Percentiles rank a stretch among this genome's conserved stretches.
Conservation (phyloP, 1,140 invertebrate species). For the Telenomus remus region DNA sequence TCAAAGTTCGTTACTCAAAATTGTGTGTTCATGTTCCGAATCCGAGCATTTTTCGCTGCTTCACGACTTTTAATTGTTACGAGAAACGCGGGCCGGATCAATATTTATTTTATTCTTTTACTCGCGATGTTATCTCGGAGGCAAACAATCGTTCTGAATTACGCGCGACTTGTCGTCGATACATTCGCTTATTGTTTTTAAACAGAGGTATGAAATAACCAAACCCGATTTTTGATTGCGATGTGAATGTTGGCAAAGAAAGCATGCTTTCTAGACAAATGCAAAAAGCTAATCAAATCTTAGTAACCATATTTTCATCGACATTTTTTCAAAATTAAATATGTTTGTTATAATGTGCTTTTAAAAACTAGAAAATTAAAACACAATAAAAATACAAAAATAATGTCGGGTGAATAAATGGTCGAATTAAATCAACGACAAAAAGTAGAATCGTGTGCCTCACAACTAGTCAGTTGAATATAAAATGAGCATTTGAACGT, state of each 20-base stretch:
- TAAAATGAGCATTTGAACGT: background rate
- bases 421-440: background rate
- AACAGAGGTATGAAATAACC: no score
- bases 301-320: no score
- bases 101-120: slow-evolving; percentile 34
- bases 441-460: no score
- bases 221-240: no score
- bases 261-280: no score
- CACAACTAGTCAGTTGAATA: background rate
- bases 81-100: slow-evolving; percentile 28
- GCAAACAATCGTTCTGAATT: slow-evolving; percentile 23
- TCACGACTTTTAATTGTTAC: slow-evolving; percentile 22
- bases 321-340: no score
- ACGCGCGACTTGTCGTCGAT: slow-evolving; percentile 2
- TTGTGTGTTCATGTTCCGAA: background rate
- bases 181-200: slow-evolving; percentile 19
- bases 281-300: no score
- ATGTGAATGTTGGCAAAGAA: no score
- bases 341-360: no score
- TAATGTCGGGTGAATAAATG: background rate
- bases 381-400: background rate
- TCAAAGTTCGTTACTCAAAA: background rate
- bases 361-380: background rate
- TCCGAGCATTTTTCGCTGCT: background rate
- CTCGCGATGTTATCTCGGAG: slow-evolving; percentile 16